phyloP scores from a whole-genome alignment of 2,113 vertebrate genomes.

The Neodontobutis hainanensis region DNA sequence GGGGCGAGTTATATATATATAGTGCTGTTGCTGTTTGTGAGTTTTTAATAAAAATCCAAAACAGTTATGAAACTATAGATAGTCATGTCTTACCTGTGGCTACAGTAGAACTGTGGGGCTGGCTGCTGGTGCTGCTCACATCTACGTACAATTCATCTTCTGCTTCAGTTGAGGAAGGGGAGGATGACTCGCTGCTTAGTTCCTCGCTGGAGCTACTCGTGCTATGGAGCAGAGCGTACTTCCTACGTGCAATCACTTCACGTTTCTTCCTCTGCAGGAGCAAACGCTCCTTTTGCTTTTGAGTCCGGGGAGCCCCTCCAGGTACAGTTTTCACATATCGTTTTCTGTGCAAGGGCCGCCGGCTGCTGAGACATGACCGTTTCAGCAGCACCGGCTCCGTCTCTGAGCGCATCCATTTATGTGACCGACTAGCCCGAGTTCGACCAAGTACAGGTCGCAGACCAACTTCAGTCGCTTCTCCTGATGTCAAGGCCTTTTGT shows the following conservation, averaged over 20 bases:
- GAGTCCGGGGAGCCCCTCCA: constrained; percentile 87
- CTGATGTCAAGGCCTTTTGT: constrained; percentile 66
- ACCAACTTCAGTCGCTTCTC: constrained; percentile 59
- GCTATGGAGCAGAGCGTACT: constrained; percentile 92
- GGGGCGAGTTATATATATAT: too few relatives aligned
- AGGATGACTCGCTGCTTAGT: constrained; percentile 89
- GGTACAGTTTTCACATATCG: constrained; percentile 87
- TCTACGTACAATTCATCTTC: constrained; percentile 95
- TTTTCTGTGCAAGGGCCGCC: constrained; percentile 87
- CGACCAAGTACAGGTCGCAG: constrained; percentile 80
- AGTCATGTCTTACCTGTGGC: constrained; percentile 84
- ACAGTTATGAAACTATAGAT: too few relatives aligned
- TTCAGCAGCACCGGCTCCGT: constrained; percentile 91
- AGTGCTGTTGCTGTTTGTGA: not conserved
- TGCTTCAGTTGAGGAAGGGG: constrained; percentile 91
- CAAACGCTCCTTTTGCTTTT: constrained; percentile 94
- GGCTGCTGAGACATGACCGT: constrained; percentile 87
- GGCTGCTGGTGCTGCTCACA: constrained; percentile 86
- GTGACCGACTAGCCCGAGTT: constrained; percentile 86
- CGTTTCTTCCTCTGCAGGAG: constrained; percentile 94
- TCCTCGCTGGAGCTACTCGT: constrained; percentile 97
- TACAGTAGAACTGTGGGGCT: constrained; percentile 85
- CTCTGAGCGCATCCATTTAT: constrained; percentile 92
- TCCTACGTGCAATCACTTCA: constrained; percentile 90
- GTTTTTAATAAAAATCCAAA: too few relatives aligned